Conservation (phyloP, 2,888 invertebrate genomes). For the Cheilosia urbana region DNA sequence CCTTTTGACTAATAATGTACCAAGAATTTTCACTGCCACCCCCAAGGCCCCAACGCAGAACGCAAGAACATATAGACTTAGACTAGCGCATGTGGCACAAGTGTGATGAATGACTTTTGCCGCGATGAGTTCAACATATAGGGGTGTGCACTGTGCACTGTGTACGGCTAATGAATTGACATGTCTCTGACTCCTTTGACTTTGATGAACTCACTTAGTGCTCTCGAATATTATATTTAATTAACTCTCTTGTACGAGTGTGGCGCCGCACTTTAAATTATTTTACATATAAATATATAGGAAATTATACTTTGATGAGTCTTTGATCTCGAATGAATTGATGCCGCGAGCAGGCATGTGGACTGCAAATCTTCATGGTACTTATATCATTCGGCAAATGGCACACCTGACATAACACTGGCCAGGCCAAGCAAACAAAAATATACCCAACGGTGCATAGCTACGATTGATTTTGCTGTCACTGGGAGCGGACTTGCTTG, state of each 20-base stretch:
- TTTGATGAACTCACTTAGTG: slow-evolving; percentile 36
- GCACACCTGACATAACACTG: neutral
- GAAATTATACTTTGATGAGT: neutral
- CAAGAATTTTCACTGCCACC: slow-evolving; percentile 14
- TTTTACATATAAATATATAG: neutral
- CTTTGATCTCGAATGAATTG: neutral
- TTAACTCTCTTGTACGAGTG: slow-evolving; percentile 12
- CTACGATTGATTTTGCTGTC: neutral
- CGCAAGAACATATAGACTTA: neutral
- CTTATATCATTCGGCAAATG: neutral
- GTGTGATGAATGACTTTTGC: slow-evolving; percentile 25
- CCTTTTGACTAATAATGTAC: slow-evolving; percentile 32
- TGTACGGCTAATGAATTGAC: slow-evolving; percentile 28
- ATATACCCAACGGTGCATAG: slow-evolving; percentile 1
- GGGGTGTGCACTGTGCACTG: neutral
- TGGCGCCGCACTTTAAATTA: neutral
- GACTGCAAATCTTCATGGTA: too few relatives aligned
- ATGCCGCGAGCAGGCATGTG: too few relatives aligned
- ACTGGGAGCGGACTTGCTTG: neutral
- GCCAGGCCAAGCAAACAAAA: neutral
- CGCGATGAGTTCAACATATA: neutral
- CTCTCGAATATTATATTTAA: slow-evolving; percentile 30
- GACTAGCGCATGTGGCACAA: neutral
- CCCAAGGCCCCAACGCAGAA: too few relatives aligned
- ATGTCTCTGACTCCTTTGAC: slow-evolving; percentile 6